Evolutionary conservation across 2,797 vertebrate genomes (phyloP).

Genomic region (Pempheris klunzingeri): DNA sequence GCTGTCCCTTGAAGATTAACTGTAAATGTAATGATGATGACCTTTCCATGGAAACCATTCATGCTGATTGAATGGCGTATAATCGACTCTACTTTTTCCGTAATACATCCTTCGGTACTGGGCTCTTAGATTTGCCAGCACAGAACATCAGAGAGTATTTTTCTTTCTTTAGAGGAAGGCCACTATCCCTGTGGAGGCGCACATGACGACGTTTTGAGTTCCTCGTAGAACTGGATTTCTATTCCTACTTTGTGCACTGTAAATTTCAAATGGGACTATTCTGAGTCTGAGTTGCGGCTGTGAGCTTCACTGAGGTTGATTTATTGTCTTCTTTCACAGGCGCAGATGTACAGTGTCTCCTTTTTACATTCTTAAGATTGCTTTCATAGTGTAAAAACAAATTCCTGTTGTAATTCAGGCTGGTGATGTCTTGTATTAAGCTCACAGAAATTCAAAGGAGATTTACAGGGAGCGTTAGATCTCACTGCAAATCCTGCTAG

Average conservation of each 20-base stretch:
- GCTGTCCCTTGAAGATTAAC: slow-evolving; percentile 63
- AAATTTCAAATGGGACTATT: slow-evolving; percentile 14
- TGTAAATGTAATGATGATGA: slow-evolving; percentile 74
- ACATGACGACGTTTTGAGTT: slow-evolving; percentile 22
- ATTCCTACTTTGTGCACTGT: slow-evolving; percentile 8
- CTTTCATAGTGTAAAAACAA: slow-evolving; percentile 51
- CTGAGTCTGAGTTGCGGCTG: background rate
- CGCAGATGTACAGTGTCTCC: slow-evolving; percentile 21
- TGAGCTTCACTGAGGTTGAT: slow-evolving; percentile 4
- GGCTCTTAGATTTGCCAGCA: slow-evolving; percentile 28
- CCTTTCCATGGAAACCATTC: slow-evolving; percentile 73
- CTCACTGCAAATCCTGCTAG: slow-evolving; percentile 51
- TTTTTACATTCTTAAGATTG: slow-evolving; percentile 16
- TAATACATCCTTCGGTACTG: slow-evolving; percentile 23
- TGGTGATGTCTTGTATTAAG: slow-evolving; percentile 37
- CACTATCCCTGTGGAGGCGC: slow-evolving; percentile 18
- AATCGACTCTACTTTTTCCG: slow-evolving; percentile 52
- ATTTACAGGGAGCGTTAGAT: slow-evolving; percentile 35
- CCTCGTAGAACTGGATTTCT: slow-evolving; percentile 21
- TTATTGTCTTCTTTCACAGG: slow-evolving; percentile 29
- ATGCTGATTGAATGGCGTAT: slow-evolving; percentile 53
- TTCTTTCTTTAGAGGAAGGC: slow-evolving; percentile 21
- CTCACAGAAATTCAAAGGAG: slow-evolving; percentile 27
- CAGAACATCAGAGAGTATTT: slow-evolving; percentile 14
- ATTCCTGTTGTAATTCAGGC: slow-evolving; percentile 58